Base-by-base conservation (phyloP, 2,113 vertebrate species). In the Poeciliopsis occidentalis region DNA sequence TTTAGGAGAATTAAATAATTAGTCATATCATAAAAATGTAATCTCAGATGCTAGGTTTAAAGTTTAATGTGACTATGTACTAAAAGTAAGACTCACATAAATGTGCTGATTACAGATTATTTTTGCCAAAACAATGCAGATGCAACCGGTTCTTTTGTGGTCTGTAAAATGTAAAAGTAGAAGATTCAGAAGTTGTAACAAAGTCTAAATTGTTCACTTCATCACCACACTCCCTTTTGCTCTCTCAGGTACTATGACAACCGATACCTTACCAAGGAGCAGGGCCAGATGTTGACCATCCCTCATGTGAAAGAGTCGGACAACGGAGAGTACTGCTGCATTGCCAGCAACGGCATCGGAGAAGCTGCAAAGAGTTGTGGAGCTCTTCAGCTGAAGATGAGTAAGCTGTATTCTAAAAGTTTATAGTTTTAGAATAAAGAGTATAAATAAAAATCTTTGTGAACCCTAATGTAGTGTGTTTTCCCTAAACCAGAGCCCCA, bases 371-470 rank as follows among this genome's bases (percentile, higher is more conserved):
- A 97, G 91, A 99, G 97, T 73, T 99, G 98, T 17, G 98, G 97
- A 3, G 98, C 98, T 4, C 94, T 99, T 63, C 98, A 99, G 92
- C 96, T 99, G 31, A 99, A 99, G 94, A 99, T 99, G 97, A 96
- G 98, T 99, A 95, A 85, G 98, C 97, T 34, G 29, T 17, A 11
- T 30, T 72, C 37, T 54, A 26, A 3, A 29, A 7, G 19, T n/a
- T 5, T 34, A 4, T 4, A 63, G n/a, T 64, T 15, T 37, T 11
- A 11, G 34, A 37, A 37, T 37, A 37, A 37, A 37, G 2, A 12
- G 2, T 37, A 37, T 37, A 37, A n/a, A n/a, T 37, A 11, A 37
- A 37, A 37, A 37, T n/a, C 34, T 12, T 37, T 37, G 34, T 57
- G 24, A 8, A 57, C 24, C 8, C 5, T 39, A 47, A 72, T 37